Evolutionary conservation across 2,888 invertebrate genomes (phyloP).

Genomic region (Calameuta pallipes): DNA sequence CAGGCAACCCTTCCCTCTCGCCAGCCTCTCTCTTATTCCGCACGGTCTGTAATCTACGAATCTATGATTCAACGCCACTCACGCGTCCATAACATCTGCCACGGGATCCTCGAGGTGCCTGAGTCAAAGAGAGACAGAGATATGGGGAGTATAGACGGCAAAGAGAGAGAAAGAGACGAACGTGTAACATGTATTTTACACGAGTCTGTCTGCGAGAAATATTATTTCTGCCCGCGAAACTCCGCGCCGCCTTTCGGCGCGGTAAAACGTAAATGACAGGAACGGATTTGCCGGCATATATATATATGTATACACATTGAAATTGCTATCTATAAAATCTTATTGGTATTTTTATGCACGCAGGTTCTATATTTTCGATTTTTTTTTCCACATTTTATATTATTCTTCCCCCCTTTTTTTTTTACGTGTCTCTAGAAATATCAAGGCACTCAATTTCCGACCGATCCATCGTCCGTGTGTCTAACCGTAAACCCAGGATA

Average conservation of each 20-base stretch:
- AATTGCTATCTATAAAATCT: not conserved
- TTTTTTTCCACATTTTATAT: not conserved
- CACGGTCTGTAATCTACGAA: constrained; percentile 54
- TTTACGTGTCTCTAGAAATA: not conserved
- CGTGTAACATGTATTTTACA: constrained; percentile 13
- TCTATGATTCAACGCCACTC: constrained; percentile 59
- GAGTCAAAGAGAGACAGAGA: not conserved
- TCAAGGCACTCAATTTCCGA: constrained; percentile 8
- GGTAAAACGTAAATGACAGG: constrained; percentile 11
- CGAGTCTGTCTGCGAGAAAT: constrained; percentile 11
- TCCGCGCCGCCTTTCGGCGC: not conserved
- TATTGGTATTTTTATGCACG: not conserved
- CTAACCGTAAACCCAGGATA: not conserved
- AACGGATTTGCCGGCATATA: not conserved
- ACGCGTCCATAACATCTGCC: constrained; percentile 47
- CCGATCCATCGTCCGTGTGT: not conserved
- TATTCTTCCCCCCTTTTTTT: not conserved
- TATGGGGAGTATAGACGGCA: not conserved
- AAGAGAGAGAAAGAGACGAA: not conserved
- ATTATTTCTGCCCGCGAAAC: constrained; percentile 15
- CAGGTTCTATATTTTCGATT: constrained; percentile 6
- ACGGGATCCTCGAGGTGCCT: not conserved
- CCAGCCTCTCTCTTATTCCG: constrained; percentile 32
- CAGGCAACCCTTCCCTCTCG: constrained; percentile 2
- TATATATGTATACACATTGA: too few species aligned